phyloP scores from a whole-genome alignment of 2,113 vertebrate genomes.

The Craseonycteris thonglongyai region DNA sequence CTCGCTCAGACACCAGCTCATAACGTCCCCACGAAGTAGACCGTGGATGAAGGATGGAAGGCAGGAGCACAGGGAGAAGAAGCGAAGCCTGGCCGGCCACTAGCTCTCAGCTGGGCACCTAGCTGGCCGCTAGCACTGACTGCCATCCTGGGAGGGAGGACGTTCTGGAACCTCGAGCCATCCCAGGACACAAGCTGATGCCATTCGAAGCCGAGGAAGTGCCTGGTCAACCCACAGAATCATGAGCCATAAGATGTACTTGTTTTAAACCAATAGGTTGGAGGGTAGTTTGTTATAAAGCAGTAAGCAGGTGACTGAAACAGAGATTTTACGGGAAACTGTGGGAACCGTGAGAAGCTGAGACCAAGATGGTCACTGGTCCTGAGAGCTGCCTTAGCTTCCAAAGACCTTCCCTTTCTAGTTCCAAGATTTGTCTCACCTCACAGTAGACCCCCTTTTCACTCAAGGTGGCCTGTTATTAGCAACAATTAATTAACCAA shows the following conservation, averaged over 20 bases:
- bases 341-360: accelerated
- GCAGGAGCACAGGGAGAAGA: neutral
- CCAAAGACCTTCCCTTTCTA: neutral
- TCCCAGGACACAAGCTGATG: neutral
- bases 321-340: neutral
- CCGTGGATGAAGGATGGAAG: neutral
- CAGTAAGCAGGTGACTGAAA: neutral
- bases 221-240: neutral
- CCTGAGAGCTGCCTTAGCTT: neutral
- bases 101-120: too few species aligned
- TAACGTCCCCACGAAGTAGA: neutral
- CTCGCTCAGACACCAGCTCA: neutral
- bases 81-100: accelerated
- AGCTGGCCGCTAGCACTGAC: neutral
- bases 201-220: neutral
- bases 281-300: neutral
- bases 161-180: neutral
- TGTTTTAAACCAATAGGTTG: neutral
- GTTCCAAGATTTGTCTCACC: neutral
- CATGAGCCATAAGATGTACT: neutral
- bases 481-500: neutral
- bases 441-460: neutral
- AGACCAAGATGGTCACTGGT: neutral
- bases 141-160: too few species aligned
- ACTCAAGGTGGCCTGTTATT: neutral